Percentiles rank a stretch among this genome's conserved stretches.
Conservation (phyloP, 2,113 vertebrate genomes). For the Pygoscelis adeliae region DNA sequence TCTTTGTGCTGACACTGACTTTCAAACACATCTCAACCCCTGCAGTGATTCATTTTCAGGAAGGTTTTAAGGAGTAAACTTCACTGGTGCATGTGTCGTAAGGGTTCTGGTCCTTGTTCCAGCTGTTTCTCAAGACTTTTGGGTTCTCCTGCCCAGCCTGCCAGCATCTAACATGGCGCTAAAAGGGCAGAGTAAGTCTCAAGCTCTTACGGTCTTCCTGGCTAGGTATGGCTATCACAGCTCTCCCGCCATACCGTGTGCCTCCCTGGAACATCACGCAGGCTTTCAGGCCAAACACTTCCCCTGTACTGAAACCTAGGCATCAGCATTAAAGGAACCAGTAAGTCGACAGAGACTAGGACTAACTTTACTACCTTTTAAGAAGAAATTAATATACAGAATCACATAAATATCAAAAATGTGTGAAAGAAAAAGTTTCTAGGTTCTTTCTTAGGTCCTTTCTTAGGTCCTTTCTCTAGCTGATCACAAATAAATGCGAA, state of each 20-base stretch:
- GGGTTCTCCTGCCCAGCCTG: neutral
- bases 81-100: neutral
- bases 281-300: neutral
- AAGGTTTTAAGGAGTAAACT: neutral
- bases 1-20: neutral
- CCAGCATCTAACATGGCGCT: neutral
- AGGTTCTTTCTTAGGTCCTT: neutral
- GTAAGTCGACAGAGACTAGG: neutral
- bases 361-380: neutral
- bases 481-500: neutral
- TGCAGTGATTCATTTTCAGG: neutral
- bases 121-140: neutral
- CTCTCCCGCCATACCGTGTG: rapidly evolving
- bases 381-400: neutral
- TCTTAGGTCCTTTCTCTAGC: neutral
- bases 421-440: neutral
- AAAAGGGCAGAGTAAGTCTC: neutral
- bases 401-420: neutral
- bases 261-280: neutral
- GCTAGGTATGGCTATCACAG: neutral
- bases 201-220: neutral
- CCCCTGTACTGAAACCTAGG: neutral
- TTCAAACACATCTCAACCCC: neutral
- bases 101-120: neutral
- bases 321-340: neutral